Base-by-base conservation (phyloP, 1,140 invertebrate genomes). In the Drosophila sp. region DNA sequence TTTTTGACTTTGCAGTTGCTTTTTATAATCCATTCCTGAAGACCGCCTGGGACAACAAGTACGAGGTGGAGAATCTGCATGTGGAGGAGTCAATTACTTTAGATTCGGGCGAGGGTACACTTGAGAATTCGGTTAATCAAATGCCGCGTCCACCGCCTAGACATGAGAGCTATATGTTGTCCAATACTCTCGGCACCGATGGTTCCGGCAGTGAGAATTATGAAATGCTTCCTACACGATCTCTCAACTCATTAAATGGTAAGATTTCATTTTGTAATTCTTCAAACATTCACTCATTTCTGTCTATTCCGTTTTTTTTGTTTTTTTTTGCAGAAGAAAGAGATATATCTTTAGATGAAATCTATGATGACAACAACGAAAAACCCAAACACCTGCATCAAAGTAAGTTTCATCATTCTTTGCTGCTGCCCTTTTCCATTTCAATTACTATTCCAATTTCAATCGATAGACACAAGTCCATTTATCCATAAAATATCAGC, bases 1-100 rank as follows among this genome's bases (percentile, higher is more conserved):
- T 69, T 59, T 62, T 46, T 76, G 67, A 93, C 72, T 72, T 93
- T 94, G 2, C 92, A 98, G 97, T 97, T 87, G 97, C 97, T 40
- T 98, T 98, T 92, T 99, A 98, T 92, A 97, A 97, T 46, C 97
- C 97, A 53, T 99, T 99, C 93, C 97, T 99, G 92, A 97, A 98
- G 92, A 97, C 97, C 92, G 97, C 97, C 11, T 98, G 97, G 97
- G 97, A 98, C 82, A 97, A 97, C 80, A 98, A 99, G 81, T 97
- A 97, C 32, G 97, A 98, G 93, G 98, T 98, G 61, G 98, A 99
- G 90, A 96, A 97, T 90, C 97, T 98, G 92, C 96, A 97, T 86
- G 95, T 98, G 94, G 97, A 98, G 92, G 97, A 96, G 92, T 95
- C 94, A 62, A 94, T 92, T 80, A 92, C 91, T 74, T 81, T 92